Conservation (phyloP, 2,113 vertebrate species). For the Oryzias woworae region DNA sequence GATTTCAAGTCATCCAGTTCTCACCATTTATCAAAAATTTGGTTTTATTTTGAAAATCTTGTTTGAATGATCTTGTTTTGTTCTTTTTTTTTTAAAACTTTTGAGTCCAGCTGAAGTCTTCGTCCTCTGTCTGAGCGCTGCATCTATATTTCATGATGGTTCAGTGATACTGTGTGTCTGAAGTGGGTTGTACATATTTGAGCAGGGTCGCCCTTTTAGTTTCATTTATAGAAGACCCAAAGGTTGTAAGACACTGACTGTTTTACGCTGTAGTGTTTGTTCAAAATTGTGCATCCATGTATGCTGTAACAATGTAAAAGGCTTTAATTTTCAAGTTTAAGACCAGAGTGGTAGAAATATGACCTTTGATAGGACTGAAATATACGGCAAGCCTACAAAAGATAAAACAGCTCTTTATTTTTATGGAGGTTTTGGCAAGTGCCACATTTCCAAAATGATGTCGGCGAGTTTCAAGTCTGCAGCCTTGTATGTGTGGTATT, state of each 20-base stretch:
- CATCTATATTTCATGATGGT: slow-evolving; percentile 57
- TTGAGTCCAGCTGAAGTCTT: slow-evolving; percentile 10
- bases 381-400: slow-evolving; percentile 9
- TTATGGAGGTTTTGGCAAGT: slow-evolving; percentile 10
- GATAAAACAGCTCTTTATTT: slow-evolving; percentile 19
- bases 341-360: neutral
- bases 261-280: too few relatives aligned
- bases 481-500: slow-evolving; percentile 9
- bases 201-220: slow-evolving; percentile 7
- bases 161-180: slow-evolving; percentile 18
- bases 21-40: too few relatives aligned
- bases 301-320: neutral
- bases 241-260: neutral
- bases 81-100: slow-evolving; percentile 3
- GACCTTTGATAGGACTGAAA: neutral
- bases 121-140: slow-evolving; percentile 30
- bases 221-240: slow-evolving; percentile 3
- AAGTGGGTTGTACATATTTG: slow-evolving; percentile 13
- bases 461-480: slow-evolving; percentile 13
- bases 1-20: too few relatives aligned
- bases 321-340: neutral
- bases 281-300: neutral
- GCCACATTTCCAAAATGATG: slow-evolving; percentile 7
- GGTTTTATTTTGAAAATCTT: too few relatives aligned
- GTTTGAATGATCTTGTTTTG: neutral